These are phyloP conservation scores for Monopis laevigella DNA, from an alignment of 2,888 invertebrate genomes.

Conservation along the genomic window DNA sequence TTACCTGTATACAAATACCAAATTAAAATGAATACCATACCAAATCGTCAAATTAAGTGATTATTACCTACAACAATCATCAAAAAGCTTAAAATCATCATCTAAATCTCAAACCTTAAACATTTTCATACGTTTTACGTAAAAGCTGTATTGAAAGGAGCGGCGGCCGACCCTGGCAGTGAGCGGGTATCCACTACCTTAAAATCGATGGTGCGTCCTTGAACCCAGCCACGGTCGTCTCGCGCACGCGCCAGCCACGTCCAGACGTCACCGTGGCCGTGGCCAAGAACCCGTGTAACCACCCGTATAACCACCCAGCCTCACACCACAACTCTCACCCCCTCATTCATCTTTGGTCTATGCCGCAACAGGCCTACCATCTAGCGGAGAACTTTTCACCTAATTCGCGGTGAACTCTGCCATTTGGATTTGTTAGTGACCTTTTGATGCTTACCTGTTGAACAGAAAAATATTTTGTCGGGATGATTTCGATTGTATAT, in stretches of 20 bases:
- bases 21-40: too few species aligned
- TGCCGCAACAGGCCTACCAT: constrained; percentile 20
- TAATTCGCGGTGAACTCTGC: constrained; percentile 42
- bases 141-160: too few species aligned
- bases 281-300: constrained; percentile 46
- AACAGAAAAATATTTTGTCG: constrained; percentile 21
- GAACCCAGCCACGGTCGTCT: constrained; percentile 35
- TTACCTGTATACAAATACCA: too few species aligned
- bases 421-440: constrained; percentile 49
- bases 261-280: constrained; percentile 54
- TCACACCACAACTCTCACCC: constrained; percentile 14
- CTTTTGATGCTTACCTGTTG: constrained; percentile 42
- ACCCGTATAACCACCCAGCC: constrained; percentile 17
- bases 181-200: constrained; percentile 31
- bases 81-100: too few species aligned
- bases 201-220: constrained; percentile 56
- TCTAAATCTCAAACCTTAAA: too few species aligned
- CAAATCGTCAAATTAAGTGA: too few species aligned
- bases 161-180: constrained; percentile 44
- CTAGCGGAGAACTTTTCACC: constrained; percentile 24
- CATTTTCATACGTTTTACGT: too few species aligned
- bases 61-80: too few species aligned
- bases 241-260: constrained; percentile 52
- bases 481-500: too few species aligned
- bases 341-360: constrained; percentile 16